These are phyloP conservation scores for Diaperis boleti DNA, from an alignment of 2,888 invertebrate species.

Conservation along the genomic window DNA sequence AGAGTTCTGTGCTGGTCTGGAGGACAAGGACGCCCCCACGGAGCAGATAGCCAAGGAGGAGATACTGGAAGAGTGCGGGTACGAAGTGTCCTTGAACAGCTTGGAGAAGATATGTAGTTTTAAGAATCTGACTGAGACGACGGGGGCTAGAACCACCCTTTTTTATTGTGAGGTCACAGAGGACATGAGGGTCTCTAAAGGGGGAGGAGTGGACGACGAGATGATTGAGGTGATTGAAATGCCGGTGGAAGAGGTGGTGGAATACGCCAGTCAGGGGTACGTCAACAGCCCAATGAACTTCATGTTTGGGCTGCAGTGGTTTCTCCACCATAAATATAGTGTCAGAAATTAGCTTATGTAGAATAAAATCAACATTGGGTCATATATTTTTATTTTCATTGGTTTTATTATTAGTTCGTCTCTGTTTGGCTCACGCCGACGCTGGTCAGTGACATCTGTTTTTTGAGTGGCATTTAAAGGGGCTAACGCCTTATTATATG, in stretches of 20 bases:
- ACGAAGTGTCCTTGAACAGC: conserved; percentile 75
- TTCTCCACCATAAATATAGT: conserved; percentile 69
- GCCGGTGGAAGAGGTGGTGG: conserved; percentile 76
- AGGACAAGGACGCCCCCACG: conserved; percentile 82
- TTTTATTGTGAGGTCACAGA: conserved; percentile 92
- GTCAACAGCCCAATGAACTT: conserved; percentile 80
- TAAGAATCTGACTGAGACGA: conserved; percentile 81
- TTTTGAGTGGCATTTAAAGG: too few species aligned
- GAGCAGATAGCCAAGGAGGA: conserved; percentile 87
- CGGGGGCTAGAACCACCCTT: conserved; percentile 81
- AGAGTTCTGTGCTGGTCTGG: conserved; percentile 94
- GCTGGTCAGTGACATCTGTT: not conserved
- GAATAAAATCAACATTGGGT: conserved; percentile 7
- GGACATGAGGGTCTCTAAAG: conserved; percentile 76
- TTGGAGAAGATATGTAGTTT: conserved; percentile 76
- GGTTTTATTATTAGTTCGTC: not conserved
- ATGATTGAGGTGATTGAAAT: conserved; percentile 90
- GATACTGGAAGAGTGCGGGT: conserved; percentile 93
- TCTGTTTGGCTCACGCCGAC: not conserved
- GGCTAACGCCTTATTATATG: too few species aligned
- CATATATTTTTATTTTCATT: conserved; percentile 13
- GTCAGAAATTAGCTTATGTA: not conserved
- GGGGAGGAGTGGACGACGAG: conserved; percentile 87
- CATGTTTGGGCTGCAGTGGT: conserved; percentile 82
- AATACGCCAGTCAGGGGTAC: conserved; percentile 68